Base-by-base conservation (phyloP, 1,140 invertebrate genomes). In the Campoletis sonorensis region DNA sequence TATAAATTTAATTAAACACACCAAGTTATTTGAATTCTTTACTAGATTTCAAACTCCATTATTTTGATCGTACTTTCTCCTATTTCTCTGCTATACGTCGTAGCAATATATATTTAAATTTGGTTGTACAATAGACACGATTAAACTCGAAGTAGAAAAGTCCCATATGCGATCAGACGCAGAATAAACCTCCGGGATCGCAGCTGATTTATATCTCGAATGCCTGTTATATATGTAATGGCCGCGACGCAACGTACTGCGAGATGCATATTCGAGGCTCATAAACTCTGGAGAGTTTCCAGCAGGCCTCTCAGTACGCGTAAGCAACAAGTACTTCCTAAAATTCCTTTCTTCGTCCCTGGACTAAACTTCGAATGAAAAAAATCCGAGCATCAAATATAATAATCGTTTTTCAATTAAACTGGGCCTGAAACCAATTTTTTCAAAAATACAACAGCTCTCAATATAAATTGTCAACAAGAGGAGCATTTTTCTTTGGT, bases 221-320 rank as follows among this genome's bases (percentile, higher is more conserved):
- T 21, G 54, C 27, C 21, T 10, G n/a, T 61, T 58, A 33, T 70
- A 33, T 70, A n/a, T n/a, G 11, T 70, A 70, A 18, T 70, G 4
- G 21, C 21, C 37, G 67, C 13, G 67, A 1, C 40, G 15, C 27
- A 67, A 64, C 67, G 45, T 67, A 78, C 33, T 13, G 51, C 61
- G 18, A 18, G 58, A 64, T 64, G 11, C 11, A 64, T 64, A 64
- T 27, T 23, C 58, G 40, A 30, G 8, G 33, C 54, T 78, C 61
- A 78, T 78, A 64, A 78, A 78, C 58, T 27, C 61, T 78, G 76
- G 76, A 78, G 58, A 67, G 61, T 61, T 78, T 78, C 76, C 76
- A 78, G 76, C 33, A 78, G 54, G 76, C 61, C 58, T 78, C 33
- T 77, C 16, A 54, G 45, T 64, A 10, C 37, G 18, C 58, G 23